Evolutionary conservation across 1,140 invertebrate species (phyloP).

Genomic region (Nylanderia fulva): DNA sequence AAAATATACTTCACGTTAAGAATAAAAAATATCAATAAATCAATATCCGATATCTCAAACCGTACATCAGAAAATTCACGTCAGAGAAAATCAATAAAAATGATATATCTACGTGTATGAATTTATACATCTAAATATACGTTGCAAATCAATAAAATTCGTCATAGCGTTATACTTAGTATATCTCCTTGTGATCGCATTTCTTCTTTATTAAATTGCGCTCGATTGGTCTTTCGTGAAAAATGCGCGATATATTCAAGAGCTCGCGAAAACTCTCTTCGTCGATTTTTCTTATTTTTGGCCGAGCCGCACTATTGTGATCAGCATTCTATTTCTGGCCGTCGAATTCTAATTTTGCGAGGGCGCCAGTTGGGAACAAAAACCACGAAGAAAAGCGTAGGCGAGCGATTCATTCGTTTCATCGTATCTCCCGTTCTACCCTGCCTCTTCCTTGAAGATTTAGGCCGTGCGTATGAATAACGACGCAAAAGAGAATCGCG

Average conservation of each 20-base stretch:
- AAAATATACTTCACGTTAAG: not conserved
- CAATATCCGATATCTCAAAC: not conserved
- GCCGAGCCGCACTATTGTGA: constrained; percentile 56
- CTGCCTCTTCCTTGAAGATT: constrained; percentile 47
- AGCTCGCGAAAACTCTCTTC: not conserved
- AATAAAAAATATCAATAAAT: not conserved
- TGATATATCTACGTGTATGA: not conserved
- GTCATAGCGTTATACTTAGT: not conserved
- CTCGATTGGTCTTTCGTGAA: not conserved
- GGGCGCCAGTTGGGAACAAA: constrained; percentile 47
- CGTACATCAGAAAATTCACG: not conserved
- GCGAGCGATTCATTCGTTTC: constrained; percentile 50
- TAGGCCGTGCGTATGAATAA: constrained; percentile 50
- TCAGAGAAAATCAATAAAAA: not conserved
- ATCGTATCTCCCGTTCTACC: constrained; percentile 23
- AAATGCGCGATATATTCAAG: not conserved
- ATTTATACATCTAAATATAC: not conserved
- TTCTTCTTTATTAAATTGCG: constrained; percentile 41
- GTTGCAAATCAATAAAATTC: constrained; percentile 27
- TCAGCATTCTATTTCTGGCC: constrained; percentile 63
- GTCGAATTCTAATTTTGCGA: constrained; percentile 62
- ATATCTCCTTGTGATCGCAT: not conserved
- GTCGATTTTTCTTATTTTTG: constrained; percentile 51
- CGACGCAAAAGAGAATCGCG: constrained; percentile 13
- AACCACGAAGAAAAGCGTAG: constrained; percentile 60